Percentiles rank a stretch among this genome's conserved stretches.
phyloP scores from a whole-genome alignment of 2,888 invertebrate genomes.

The Endomychus coccineus region DNA sequence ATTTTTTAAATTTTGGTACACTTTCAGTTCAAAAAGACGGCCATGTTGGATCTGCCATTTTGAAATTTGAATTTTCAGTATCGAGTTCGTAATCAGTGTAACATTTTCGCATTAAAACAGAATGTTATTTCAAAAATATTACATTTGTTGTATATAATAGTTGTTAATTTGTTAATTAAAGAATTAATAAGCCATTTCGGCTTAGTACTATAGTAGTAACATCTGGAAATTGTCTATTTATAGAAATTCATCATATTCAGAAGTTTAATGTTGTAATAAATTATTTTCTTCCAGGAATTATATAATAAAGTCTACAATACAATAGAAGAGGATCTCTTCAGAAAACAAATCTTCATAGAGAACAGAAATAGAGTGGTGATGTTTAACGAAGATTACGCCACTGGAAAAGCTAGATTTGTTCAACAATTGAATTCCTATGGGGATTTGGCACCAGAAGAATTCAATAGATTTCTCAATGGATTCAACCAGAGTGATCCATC shows the following conservation, averaged over 20 bases:
- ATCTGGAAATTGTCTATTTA: too few species aligned
- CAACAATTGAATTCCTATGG: constrained; percentile 37
- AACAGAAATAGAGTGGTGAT: constrained; percentile 37
- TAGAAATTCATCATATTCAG: too few species aligned
- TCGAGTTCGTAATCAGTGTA: too few species aligned
- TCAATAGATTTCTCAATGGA: constrained; percentile 36
- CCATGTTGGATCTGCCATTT: too few species aligned
- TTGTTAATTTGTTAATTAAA: neutral
- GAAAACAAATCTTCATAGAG: constrained; percentile 39
- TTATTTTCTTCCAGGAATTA: constrained; percentile 25
- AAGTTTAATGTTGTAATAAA: neutral
- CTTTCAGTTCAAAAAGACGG: too few species aligned
- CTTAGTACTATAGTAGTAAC: too few species aligned
- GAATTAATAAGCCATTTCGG: too few species aligned
- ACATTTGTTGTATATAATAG: neutral
- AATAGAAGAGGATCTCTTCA: constrained; percentile 32
- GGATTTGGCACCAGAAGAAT: constrained; percentile 39
- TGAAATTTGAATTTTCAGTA: too few species aligned
- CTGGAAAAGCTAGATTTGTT: constrained; percentile 32
- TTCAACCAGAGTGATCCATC: constrained; percentile 36
- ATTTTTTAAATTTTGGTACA: too few species aligned
- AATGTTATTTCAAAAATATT: neutral
- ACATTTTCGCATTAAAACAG: too few species aligned
- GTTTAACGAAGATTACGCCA: constrained; percentile 37
- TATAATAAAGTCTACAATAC: constrained; percentile 37